Percentiles rank a stretch among this genome's conserved stretches.
Evolutionary conservation across 2,888 invertebrate genomes (phyloP).

Genomic region (Synanthedon formicaeformis): DNA sequence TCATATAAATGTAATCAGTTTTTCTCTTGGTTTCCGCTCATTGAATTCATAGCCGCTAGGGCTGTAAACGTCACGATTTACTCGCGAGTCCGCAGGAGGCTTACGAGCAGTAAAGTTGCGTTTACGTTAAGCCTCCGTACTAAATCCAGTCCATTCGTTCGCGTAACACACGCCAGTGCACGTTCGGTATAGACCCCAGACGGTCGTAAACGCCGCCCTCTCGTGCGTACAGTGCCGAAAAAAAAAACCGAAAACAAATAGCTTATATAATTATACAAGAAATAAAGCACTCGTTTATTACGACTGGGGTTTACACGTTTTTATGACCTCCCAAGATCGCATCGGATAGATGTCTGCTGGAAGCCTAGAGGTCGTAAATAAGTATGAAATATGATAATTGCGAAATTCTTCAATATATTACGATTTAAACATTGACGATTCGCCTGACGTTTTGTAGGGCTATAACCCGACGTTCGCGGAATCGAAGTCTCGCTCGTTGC

Average conservation of each 20-base stretch:
- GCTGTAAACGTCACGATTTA: constrained; percentile 20
- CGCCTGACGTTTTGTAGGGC: constrained; percentile 63
- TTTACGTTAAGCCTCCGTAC: constrained; percentile 10
- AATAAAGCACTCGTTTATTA: constrained; percentile 59
- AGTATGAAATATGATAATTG: constrained; percentile 70
- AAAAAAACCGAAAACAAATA: constrained; percentile 41
- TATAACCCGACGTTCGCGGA: constrained; percentile 59
- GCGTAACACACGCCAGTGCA: constrained; percentile 4
- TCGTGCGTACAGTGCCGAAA: constrained; percentile 14
- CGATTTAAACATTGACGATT: constrained; percentile 69
- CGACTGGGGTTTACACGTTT: constrained; percentile 43
- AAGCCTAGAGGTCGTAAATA: constrained; percentile 67
- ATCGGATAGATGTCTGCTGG: constrained; percentile 57
- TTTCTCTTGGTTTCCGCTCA: constrained; percentile 12
- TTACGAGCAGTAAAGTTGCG: constrained; percentile 9
- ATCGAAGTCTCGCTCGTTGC: constrained; percentile 14
- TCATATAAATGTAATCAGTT: too few relatives aligned
- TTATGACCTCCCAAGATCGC: constrained; percentile 54
- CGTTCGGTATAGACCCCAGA: constrained; percentile 16
- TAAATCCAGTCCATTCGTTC: constrained; percentile 4
- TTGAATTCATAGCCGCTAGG: constrained; percentile 22
- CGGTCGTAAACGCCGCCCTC: constrained; percentile 29
- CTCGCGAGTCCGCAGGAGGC: constrained; percentile 11
- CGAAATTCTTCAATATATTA: constrained; percentile 70
- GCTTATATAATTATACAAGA: constrained; percentile 54